Conservation (phyloP, 2,888 invertebrate species). For the Plutella xylostella region DNA sequence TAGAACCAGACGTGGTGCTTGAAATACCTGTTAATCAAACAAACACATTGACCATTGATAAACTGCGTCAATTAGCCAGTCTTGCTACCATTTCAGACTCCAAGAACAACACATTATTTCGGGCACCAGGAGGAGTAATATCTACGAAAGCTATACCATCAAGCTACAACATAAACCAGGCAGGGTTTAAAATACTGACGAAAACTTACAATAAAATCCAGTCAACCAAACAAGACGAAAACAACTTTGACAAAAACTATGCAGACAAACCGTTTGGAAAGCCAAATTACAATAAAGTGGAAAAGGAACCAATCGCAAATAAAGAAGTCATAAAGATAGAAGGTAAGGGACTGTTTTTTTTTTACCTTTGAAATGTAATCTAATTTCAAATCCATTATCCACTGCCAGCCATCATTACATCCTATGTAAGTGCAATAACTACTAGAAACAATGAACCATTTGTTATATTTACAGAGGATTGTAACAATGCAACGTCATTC, state of each 20-base stretch:
- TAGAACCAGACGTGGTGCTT: slow-evolving; percentile 56
- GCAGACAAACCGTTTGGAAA: slow-evolving; percentile 45
- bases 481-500: slow-evolving; percentile 62
- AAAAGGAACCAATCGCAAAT: slow-evolving; percentile 30
- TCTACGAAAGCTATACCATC: slow-evolving; percentile 73
- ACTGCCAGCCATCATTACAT: background rate
- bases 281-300: slow-evolving; percentile 30
- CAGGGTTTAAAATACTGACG: slow-evolving; percentile 74
- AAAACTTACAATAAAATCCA: slow-evolving; percentile 73
- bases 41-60: slow-evolving; percentile 49
- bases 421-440: background rate
- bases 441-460: too few species aligned
- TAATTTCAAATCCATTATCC: background rate
- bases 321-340: slow-evolving; percentile 27
- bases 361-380: background rate
- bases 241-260: slow-evolving; percentile 36
- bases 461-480: slow-evolving; percentile 35
- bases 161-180: slow-evolving; percentile 72
- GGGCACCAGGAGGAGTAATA: slow-evolving; percentile 59
- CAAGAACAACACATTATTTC: slow-evolving; percentile 62
- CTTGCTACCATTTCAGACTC: slow-evolving; percentile 67
- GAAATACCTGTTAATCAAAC: slow-evolving; percentile 56
- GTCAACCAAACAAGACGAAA: slow-evolving; percentile 54
- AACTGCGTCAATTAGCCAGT: slow-evolving; percentile 65
- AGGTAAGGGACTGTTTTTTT: slow-evolving; percentile 25